phyloP scores from a whole-genome alignment of 53 echinoderm and acorn worm species.

The Astropecten irregularis region DNA sequence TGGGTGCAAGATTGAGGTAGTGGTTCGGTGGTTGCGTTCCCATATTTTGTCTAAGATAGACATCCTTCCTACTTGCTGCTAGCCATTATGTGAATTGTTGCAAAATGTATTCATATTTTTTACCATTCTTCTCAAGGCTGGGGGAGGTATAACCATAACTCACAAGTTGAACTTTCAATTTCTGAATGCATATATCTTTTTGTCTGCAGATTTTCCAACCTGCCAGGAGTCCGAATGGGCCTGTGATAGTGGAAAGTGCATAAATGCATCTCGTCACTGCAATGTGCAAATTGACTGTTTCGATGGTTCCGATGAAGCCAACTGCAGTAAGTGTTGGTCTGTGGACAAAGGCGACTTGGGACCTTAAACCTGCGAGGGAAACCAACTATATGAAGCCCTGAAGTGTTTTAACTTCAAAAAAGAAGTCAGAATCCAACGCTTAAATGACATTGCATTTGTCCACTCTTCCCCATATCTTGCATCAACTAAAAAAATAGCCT shows the following conservation, averaged over 20 bases:
- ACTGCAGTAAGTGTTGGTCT: constrained; percentile 54
- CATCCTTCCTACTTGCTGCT: neutral
- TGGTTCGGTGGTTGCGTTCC: neutral
- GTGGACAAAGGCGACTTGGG: neutral
- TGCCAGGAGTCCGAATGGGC: constrained; percentile 26
- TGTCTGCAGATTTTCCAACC: neutral
- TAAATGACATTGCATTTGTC: too few relatives aligned
- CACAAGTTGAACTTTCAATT: too few relatives aligned
- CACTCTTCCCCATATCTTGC: too few relatives aligned
- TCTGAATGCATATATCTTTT: too few relatives aligned
- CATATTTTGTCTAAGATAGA: neutral
- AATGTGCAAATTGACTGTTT: constrained; percentile 35
- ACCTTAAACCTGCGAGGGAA: neutral
- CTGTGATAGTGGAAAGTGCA: constrained; percentile 40
- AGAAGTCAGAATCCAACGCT: too few relatives aligned
- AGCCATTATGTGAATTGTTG: too few relatives aligned
- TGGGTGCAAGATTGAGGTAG: neutral
- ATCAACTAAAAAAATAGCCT: too few relatives aligned
- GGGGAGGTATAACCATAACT: too few relatives aligned
- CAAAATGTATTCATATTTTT: too few relatives aligned
- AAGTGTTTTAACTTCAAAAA: too few relatives aligned
- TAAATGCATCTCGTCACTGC: neutral
- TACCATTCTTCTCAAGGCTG: too few relatives aligned
- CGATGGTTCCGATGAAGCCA: constrained; percentile 45
- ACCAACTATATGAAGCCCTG: neutral